Percentiles rank a stretch among this genome's conserved stretches.
Conservation (phyloP, 2,888 invertebrate species). For the Andrena flavipes region DNA sequence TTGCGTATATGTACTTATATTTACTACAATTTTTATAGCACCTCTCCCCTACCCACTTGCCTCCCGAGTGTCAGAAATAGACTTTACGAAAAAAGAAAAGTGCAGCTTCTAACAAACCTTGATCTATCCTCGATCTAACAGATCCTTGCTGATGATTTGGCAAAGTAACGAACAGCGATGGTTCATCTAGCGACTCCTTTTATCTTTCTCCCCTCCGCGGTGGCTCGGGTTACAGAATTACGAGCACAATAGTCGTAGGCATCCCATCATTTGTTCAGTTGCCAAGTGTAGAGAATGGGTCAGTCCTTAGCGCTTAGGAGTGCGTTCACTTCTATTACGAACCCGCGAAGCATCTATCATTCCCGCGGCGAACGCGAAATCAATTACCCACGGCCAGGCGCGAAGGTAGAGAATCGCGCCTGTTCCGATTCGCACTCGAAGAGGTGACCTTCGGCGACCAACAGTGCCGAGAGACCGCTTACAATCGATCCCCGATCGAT, state of each 20-base stretch:
- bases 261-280: constrained; percentile 67
- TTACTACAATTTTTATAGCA: too few species aligned
- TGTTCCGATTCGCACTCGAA: background rate
- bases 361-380: constrained; percentile 48
- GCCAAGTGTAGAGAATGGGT: constrained; percentile 64
- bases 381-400: constrained; percentile 36
- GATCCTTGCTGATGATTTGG: constrained; percentile 12
- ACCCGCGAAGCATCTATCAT: constrained; percentile 46
- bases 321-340: constrained; percentile 47
- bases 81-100: too few species aligned
- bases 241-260: constrained; percentile 60
- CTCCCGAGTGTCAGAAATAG: too few species aligned
- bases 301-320: constrained; percentile 49
- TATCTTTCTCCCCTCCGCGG: constrained; percentile 55
- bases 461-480: too few species aligned
- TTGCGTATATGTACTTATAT: too few species aligned
- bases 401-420: background rate
- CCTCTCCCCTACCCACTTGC: too few species aligned
- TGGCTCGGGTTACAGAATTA: constrained; percentile 67
- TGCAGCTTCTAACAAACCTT: background rate
- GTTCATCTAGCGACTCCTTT: constrained; percentile 45
- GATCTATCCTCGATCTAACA: background rate
- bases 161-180: constrained; percentile 38
- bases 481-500: background rate
- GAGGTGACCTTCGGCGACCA: too few species aligned